Evolutionary conservation across 2,797 vertebrate species (phyloP), one percentile per base, ranked within the genome.

Genomic region (Sebastes matsubarae): DNA sequence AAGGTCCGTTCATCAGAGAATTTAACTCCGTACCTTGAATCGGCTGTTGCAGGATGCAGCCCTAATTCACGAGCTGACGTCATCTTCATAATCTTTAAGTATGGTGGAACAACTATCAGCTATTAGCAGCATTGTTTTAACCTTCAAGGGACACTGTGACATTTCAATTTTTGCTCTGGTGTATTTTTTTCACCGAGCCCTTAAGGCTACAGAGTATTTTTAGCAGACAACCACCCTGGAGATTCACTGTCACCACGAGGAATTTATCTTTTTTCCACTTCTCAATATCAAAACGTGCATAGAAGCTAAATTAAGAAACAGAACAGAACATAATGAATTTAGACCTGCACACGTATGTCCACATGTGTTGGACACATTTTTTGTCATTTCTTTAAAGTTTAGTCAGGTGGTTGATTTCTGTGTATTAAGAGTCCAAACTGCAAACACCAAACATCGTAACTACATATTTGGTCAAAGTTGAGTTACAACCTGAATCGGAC

Each of bases 121-220:
- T 66, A 82, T 84, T 65, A 81, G 22, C 75, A 72, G 58, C 52
- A 68, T 54, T 80, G 65, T 83, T 85, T 79, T 77, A 85, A 81
- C 79, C 81, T 87, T 84, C 64, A 25, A 85, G 67, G 61, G 42
- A 72, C 79, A 60, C 16, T 1, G 32, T 75, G 79, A 75, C 67
- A 67, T 88, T 88, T 73, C 22, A n/a, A 18, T 70, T 79, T 67
- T 70, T 29, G 30, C 72, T 78, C 68, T 14, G 20, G 63, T 25
- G 9, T 65, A 30, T 72, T 68, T 68, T 36, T 76, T 27, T 54
- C 46, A 60, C 52, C 8, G 11, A 54, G 32, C 50, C 63, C 64
- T 77, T 29, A 65, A 67, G 75, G 70, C 64, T 38, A 12, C 22
- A 25, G 52, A 55, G 30, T 77, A 79, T 82, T 81, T 84, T 77